phyloP scores from a whole-genome alignment of 64 coral and sea anemone genomes.

The Actinia tenebrosa region DNA sequence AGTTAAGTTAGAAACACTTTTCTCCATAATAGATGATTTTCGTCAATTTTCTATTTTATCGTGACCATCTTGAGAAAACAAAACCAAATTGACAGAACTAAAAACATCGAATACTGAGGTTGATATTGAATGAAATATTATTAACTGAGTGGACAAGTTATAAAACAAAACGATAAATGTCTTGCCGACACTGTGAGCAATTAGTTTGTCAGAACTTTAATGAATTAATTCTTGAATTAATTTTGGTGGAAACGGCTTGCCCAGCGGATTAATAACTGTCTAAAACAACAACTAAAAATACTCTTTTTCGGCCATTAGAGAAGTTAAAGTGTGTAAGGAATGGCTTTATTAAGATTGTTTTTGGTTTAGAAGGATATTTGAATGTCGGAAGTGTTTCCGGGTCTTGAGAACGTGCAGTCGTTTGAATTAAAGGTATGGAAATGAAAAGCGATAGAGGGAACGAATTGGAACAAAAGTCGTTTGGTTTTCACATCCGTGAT shows the following conservation, averaged over 20 bases:
- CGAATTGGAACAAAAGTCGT: background rate
- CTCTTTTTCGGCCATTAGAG: background rate
- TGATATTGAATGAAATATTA: background rate
- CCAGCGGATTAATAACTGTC: background rate
- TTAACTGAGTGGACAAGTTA: background rate
- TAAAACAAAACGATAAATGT: background rate
- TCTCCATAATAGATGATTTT: background rate
- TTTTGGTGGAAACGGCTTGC: background rate
- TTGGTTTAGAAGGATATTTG: background rate
- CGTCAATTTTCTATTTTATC: background rate
- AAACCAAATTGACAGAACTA: background rate
- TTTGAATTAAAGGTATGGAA: background rate
- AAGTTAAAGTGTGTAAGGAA: background rate
- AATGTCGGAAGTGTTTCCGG: background rate
- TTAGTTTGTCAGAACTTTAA: slow-evolving; percentile 13
- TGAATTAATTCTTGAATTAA: background rate
- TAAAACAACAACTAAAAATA: background rate
- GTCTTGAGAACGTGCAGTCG: background rate
- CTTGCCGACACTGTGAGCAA: background rate
- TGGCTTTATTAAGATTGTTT: background rate
- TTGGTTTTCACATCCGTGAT: background rate
- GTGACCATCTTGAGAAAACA: background rate
- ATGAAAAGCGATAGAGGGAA: background rate
- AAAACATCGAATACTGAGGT: background rate
- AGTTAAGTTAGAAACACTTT: background rate